Evolutionary conservation across 2,113 vertebrate genomes (phyloP), one percentile per base, ranked within the genome.

Genomic region (Ammodytes marinus): DNA sequence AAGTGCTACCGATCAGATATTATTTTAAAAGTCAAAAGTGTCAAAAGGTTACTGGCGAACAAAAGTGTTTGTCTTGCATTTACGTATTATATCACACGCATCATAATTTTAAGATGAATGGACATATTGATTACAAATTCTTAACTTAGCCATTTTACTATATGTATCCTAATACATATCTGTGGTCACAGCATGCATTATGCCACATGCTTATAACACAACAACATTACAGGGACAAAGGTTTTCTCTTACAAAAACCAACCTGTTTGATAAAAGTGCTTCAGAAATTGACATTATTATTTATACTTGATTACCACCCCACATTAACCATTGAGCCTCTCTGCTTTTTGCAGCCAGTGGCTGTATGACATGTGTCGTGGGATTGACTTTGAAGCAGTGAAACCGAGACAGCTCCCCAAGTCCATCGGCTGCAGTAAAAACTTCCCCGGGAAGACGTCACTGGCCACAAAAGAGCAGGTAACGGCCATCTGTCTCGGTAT

Each of bases 341-440:
- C 45, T 73, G 15, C 12, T 93, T 84, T 91, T 84, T 91, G 85
- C 96, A 98, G 89, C 90, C 96, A 86, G 70, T 99, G 98, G 98
- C 94, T 99, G 0, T 97, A 96, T 66, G 95, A 97, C 82, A 86
- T 99, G 90, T 99, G 98, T 82, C 95, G 98, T 73, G 98, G 98
- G 67, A 95, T 99, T 61, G 98, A 99, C 64, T 97, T 97, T 40
- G 98, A 99, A 82, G 95, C 97, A 5, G 97, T 99, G 53, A 98
- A 96, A 92, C 96, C 98, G 59, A 95, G 98, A 42, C 95, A 97
- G 74, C 91, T 99, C 73, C 96, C 97, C 1, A 98, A 96, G 91
- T 98, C 97, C 50, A 96, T 99, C 64, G 97, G 98, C 82, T 99
- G 98, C 89, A 97, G 98, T 92, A 99, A 99, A 91, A 98, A 96